phyloP scores from a whole-genome alignment of 2,113 vertebrate species.

The Notothenia rossii region DNA sequence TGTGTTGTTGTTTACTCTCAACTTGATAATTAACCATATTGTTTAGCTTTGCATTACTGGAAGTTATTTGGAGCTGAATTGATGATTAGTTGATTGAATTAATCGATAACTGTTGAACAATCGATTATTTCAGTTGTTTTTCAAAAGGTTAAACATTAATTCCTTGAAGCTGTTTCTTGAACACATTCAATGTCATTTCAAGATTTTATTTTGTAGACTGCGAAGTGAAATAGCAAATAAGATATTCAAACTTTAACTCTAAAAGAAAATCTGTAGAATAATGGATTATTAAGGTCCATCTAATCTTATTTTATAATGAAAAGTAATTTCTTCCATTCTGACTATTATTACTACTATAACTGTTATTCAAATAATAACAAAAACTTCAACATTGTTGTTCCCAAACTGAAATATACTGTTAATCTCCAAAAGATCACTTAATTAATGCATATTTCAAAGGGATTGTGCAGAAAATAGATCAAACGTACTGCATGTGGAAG shows the following conservation, averaged over 20 bases:
- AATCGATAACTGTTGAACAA: neutral
- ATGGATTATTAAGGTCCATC: neutral
- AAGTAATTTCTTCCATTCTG: neutral
- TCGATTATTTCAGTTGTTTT: neutral
- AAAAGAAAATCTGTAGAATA: neutral
- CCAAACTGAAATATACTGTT: neutral
- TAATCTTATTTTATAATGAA: neutral
- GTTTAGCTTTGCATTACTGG: too few relatives aligned
- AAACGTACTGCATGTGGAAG: conserved; percentile 46
- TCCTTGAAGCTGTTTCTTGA: neutral
- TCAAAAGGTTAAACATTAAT: conserved; percentile 1
- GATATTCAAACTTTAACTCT: too few relatives aligned
- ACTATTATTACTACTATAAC: neutral
- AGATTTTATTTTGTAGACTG: too few relatives aligned
- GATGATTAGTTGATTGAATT: neutral
- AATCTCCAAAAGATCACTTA: neutral
- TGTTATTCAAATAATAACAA: too few relatives aligned
- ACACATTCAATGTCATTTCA: too few relatives aligned
- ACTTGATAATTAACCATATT: too few relatives aligned
- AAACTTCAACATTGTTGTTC: neutral
- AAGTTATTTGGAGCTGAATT: neutral
- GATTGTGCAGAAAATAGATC: conserved; percentile 9
- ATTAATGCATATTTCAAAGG: neutral
- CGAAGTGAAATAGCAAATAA: too few relatives aligned
- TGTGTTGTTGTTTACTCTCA: too few relatives aligned